Percentiles rank a stretch among this genome's conserved stretches.
Conservation (phyloP, 2,888 invertebrate species). For the Acanthosoma haemorrhoidale region DNA sequence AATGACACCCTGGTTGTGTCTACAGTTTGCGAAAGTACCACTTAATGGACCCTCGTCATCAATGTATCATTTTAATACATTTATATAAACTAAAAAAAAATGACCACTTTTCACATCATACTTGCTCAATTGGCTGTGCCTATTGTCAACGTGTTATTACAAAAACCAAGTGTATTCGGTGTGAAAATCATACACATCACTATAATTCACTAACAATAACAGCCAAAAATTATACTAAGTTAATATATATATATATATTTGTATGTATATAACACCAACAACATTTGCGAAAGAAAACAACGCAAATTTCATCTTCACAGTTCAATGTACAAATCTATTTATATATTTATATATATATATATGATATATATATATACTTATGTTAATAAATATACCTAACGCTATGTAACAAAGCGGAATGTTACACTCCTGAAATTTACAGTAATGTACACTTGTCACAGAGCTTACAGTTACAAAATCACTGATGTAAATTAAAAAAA, state of each 20-base stretch:
- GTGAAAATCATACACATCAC: slow-evolving; percentile 23
- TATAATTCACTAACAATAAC: slow-evolving; percentile 30
- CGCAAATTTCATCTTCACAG: slow-evolving; percentile 17
- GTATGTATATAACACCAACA: slow-evolving; percentile 28
- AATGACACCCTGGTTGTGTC: neutral
- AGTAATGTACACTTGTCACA: slow-evolving; percentile 37
- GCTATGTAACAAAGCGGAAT: slow-evolving; percentile 40
- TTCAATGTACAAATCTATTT: slow-evolving; percentile 30
- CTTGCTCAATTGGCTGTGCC: slow-evolving; percentile 21
- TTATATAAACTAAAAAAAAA: neutral
- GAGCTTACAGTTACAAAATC: slow-evolving; percentile 27
- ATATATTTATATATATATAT: slow-evolving; percentile 23
- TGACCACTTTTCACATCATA: slow-evolving; percentile 8
- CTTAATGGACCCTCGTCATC: slow-evolving; percentile 15
- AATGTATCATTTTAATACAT: slow-evolving; percentile 10
- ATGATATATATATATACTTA: slow-evolving; percentile 14
- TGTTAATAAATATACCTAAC: slow-evolving; percentile 25
- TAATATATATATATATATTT: slow-evolving; percentile 28
- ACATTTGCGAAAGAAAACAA: slow-evolving; percentile 22
- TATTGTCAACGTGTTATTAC: slow-evolving; percentile 28
- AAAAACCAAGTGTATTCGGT: slow-evolving; percentile 28
- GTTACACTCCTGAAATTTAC: slow-evolving; percentile 37
- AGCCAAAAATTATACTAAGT: slow-evolving; percentile 30
- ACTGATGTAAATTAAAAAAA: slow-evolving; percentile 15
- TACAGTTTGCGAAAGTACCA: slow-evolving; percentile 23